Evolutionary conservation across 2,888 invertebrate species (phyloP).

Genomic region (Barypeithes pellucidus): DNA sequence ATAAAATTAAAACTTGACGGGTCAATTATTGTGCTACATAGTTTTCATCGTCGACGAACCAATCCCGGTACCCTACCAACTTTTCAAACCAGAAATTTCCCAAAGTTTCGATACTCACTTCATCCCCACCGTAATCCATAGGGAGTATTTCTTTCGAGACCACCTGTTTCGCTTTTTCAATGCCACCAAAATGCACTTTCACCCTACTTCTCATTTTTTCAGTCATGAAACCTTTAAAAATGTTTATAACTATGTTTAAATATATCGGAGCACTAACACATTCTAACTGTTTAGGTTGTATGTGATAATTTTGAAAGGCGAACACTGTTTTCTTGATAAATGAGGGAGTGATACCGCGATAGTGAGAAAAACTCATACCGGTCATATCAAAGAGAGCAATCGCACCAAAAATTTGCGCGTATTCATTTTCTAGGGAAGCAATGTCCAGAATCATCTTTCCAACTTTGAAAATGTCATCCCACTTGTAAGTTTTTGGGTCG

Average conservation of each 20-base stretch:
- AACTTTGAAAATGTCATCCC: conserved; percentile 77
- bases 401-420: conserved; percentile 73
- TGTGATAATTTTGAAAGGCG: conserved; percentile 82
- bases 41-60: conserved; percentile 72
- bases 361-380: conserved; percentile 74
- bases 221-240: conserved; percentile 78
- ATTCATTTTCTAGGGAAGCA: conserved; percentile 71
- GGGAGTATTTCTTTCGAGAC: conserved; percentile 74
- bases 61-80: conserved; percentile 68
- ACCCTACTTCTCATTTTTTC: conserved; percentile 75
- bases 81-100: conserved; percentile 71
- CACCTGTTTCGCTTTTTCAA: conserved; percentile 70
- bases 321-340: conserved; percentile 76
- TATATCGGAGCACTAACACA: conserved; percentile 77
- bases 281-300: conserved; percentile 78
- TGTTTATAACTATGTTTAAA: conserved; percentile 78
- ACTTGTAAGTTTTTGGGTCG: conserved; percentile 74
- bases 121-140: conserved; percentile 74
- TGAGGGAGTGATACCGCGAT: conserved; percentile 74
- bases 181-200: conserved; percentile 71
- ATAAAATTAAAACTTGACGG: neutral
- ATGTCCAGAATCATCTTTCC: conserved; percentile 78
- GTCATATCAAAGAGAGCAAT: conserved; percentile 77
- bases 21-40: conserved; percentile 64
- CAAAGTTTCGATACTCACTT: conserved; percentile 67